These are phyloP conservation scores for Coreius guichenoti DNA, from an alignment of 2,797 vertebrate species.

Conservation along the genomic window DNA sequence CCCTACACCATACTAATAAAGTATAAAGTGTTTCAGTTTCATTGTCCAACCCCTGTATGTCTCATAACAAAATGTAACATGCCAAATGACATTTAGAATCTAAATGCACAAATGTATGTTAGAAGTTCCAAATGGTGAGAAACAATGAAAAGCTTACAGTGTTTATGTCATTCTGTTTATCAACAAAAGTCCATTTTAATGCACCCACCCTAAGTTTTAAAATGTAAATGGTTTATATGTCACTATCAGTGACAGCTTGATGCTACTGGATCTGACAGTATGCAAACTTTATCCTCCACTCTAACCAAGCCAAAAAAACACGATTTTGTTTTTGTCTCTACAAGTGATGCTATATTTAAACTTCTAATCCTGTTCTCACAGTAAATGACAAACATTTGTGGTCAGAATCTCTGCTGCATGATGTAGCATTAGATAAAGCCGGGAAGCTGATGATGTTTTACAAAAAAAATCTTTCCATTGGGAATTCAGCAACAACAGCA, in stretches of 20 bases:
- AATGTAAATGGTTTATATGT: background rate
- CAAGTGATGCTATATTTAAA: slow-evolving; percentile 49
- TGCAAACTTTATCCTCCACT: slow-evolving; percentile 17
- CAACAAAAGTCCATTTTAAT: background rate
- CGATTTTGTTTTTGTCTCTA: slow-evolving; percentile 16
- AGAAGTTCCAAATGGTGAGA: background rate
- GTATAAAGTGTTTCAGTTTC: background rate
- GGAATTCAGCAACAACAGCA: slow-evolving; percentile 2
- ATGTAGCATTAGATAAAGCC: slow-evolving; percentile 33
- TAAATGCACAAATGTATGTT: background rate
- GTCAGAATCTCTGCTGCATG: background rate
- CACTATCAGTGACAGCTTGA: background rate
- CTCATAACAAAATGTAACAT: background rate
- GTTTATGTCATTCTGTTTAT: background rate
- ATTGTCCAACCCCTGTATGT: background rate
- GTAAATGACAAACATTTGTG: slow-evolving; percentile 44
- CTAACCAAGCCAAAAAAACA: slow-evolving; percentile 13
- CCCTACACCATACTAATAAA: no score
- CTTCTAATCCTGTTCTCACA: slow-evolving; percentile 44
- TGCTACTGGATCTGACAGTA: background rate
- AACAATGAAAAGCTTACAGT: background rate
- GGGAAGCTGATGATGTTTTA: slow-evolving; percentile 23
- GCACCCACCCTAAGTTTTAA: background rate
- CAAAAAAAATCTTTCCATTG: background rate
- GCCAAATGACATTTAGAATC: background rate